These are phyloP conservation scores for Machimus rusticus DNA, from an alignment of 2,888 invertebrate species.

Conservation along the genomic window DNA sequence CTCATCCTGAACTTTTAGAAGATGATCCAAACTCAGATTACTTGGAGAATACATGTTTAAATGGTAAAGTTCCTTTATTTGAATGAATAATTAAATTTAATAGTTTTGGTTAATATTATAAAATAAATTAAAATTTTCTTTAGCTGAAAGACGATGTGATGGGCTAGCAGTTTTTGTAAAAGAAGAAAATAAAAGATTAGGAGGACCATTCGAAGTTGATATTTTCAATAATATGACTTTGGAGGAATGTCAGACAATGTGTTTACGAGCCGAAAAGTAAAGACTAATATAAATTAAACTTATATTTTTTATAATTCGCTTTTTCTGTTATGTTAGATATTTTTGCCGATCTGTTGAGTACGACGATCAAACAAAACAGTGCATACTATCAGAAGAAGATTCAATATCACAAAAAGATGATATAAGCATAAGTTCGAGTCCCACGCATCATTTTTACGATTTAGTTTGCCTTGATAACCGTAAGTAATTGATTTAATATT, in stretches of 20 bases:
- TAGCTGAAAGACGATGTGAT: slow-evolving; percentile 87
- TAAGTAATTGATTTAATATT: slow-evolving; percentile 65
- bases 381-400: slow-evolving; percentile 90
- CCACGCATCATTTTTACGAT: slow-evolving; percentile 87
- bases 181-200: slow-evolving; percentile 86
- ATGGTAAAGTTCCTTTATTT: slow-evolving; percentile 66
- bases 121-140: slow-evolving; percentile 14
- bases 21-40: slow-evolving; percentile 90
- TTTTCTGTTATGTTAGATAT: slow-evolving; percentile 65
- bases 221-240: slow-evolving; percentile 85
- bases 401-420: slow-evolving; percentile 89
- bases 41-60: slow-evolving; percentile 88
- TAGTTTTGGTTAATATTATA: too few species aligned
- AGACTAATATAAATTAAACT: slow-evolving; percentile 46
- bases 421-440: slow-evolving; percentile 83
- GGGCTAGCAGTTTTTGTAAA: slow-evolving; percentile 87
- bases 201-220: slow-evolving; percentile 88
- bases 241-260: slow-evolving; percentile 88
- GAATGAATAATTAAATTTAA: not conserved
- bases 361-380: slow-evolving; percentile 85
- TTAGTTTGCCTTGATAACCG: slow-evolving; percentile 89
- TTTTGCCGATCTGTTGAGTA: slow-evolving; percentile 90
- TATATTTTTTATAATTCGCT: not conserved
- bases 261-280: slow-evolving; percentile 85
- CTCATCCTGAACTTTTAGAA: slow-evolving; percentile 83